Evolutionary conservation across 2,113 vertebrate genomes (phyloP), one percentile per base, ranked within the genome.

Genomic region (Ia io): DNA sequence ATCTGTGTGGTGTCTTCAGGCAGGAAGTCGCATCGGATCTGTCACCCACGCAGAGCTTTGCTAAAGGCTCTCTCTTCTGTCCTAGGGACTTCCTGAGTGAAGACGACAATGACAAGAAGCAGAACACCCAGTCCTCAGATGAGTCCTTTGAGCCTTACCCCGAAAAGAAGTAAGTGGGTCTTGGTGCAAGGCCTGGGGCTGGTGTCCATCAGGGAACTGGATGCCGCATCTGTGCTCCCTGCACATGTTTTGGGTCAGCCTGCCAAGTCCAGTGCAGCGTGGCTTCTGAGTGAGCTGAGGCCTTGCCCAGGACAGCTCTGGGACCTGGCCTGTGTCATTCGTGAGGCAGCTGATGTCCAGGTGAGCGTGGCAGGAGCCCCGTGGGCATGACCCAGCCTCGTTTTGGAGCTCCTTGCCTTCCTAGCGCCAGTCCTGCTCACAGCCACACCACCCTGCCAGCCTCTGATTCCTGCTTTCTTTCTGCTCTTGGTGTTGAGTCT

Each of bases 111-210:
- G 99, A 99, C 63, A 98, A 97, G 93, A 97, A 94, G 42, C 98
- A 98, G 84, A 98, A 97, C 1, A 67, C 96, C 42, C 98, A 90
- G 7, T 98, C 98, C 7, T 99, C 99, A 0, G 99, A 99, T 0
- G 99, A 99, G 85, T 97, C 98, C 95, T 99, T 99, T 0, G 98
- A 99, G 96, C 98, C 99, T 7, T 98, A 97, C 89, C 96, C 98
- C 0, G 98, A 98, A 30, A 99, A 99, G 96, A 99, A 98, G 99
- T 99, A 96, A 97, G 98, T 47, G 37, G 56, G 53, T 17, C 37
- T 23, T 6, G 67, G 3, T 32, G 9, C 35, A 2, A 23, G 47
- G 12, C 17, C 4, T 4, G 9, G 0, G 2, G 0, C 0, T n/a
- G 23, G 6, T 17, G 44, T 44, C 88, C 0, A 12, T 6, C 0